Percentiles rank a stretch among this genome's conserved stretches.
Conservation (phyloP, 2,113 vertebrate species). For the Lathamus discolor region DNA sequence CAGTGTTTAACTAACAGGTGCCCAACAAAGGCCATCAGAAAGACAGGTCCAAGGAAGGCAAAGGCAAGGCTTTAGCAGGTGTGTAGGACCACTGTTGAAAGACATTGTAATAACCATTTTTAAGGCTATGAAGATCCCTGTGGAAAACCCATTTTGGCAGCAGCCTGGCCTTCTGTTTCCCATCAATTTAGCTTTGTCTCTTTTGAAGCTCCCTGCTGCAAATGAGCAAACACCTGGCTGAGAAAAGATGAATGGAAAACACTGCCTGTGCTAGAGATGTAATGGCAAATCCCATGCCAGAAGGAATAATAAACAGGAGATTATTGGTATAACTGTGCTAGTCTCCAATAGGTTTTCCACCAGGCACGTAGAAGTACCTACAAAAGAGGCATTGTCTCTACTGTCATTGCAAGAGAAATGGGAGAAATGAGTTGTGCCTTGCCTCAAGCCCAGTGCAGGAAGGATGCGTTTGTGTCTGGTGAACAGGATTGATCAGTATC, state of each 20-base stretch:
- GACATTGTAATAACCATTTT: neutral
- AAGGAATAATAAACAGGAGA: conserved; percentile 53
- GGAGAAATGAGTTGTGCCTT: conserved; percentile 8
- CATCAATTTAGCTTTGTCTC: conserved; percentile 51
- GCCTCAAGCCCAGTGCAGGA: neutral
- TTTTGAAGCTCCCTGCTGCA: conserved; percentile 24
- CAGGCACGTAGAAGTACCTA: neutral
- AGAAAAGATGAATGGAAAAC: conserved; percentile 43
- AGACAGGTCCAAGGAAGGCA: neutral
- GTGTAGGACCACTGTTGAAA: neutral
- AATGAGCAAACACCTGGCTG: conserved; percentile 44
- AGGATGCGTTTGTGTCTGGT: neutral
- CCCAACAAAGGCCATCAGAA: neutral
- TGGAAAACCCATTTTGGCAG: conserved; percentile 26
- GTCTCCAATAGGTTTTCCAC: neutral
- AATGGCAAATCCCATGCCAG: conserved; percentile 40
- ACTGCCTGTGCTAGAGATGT: conserved; percentile 2
- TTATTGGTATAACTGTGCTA: conserved; percentile 8
- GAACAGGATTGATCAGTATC: neutral
- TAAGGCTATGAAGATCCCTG: neutral
- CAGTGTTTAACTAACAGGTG: neutral
- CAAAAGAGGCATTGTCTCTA: conserved; percentile 36
- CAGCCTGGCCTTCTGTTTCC: conserved; percentile 8
- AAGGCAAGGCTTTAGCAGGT: neutral
- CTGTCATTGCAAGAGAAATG: neutral